phyloP scores from a whole-genome alignment of 2,888 invertebrate genomes.

The Actias luna region DNA sequence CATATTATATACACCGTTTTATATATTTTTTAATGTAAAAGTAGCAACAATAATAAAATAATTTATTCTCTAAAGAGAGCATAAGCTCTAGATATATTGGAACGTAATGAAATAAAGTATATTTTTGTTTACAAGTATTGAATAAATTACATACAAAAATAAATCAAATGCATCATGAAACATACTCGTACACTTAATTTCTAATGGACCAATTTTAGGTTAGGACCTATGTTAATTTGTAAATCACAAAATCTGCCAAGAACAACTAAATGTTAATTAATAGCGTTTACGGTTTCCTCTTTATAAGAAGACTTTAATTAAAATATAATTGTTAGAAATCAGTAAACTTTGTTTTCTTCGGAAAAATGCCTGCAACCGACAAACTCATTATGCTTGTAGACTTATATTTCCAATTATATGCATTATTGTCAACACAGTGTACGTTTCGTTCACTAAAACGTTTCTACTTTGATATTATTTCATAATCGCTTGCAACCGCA shows the following conservation, averaged over 20 bases:
- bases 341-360: conserved; percentile 24
- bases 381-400: conserved; percentile 23
- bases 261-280: conserved; percentile 33
- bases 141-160: not conserved
- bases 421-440: conserved; percentile 22
- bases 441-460: conserved; percentile 15
- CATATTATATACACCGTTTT: too few relatives aligned
- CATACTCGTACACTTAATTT: not conserved
- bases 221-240: not conserved
- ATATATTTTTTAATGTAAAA: too few relatives aligned
- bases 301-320: conserved; percentile 39
- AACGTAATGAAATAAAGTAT: too few relatives aligned
- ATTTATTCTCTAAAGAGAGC: too few relatives aligned
- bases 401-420: conserved; percentile 29
- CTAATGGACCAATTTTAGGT: not conserved
- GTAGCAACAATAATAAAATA: too few relatives aligned
- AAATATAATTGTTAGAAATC: conserved; percentile 25
- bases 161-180: not conserved
- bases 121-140: not conserved
- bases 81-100: too few relatives aligned
- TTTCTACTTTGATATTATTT: conserved; percentile 14
- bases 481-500: conserved; percentile 10
- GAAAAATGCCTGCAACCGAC: conserved; percentile 24
- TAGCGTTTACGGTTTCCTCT: conserved; percentile 21
- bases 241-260: conserved; percentile 27